Percentiles rank a stretch among this genome's conserved stretches.
phyloP scores from a whole-genome alignment of 2,113 vertebrate species.

The Caretta caretta region DNA sequence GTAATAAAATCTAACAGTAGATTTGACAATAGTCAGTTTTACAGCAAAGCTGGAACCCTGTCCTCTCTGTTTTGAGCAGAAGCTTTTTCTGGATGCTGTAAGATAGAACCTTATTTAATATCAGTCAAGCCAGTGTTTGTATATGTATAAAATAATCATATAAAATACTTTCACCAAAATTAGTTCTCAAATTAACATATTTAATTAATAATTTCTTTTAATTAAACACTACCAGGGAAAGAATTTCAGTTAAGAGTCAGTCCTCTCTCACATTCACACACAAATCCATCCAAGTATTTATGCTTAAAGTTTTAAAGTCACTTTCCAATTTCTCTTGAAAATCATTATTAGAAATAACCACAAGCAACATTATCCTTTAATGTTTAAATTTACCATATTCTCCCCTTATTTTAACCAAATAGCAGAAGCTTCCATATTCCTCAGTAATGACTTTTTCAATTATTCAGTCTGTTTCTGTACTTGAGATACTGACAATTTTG shows the following conservation, averaged over 20 bases:
- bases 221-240: neutral
- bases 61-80: neutral
- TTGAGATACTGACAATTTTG: rapidly evolving
- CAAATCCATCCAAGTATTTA: neutral
- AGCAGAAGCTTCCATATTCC: neutral
- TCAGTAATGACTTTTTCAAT: neutral
- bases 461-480: neutral
- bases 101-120: neutral
- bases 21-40: rapidly evolving
- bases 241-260: rapidly evolving
- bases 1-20: rapidly evolving
- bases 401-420: neutral
- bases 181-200: neutral
- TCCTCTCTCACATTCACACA: neutral
- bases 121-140: rapidly evolving
- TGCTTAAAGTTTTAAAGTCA: neutral
- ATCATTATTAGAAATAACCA: neutral
- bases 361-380: neutral
- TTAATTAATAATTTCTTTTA: neutral
- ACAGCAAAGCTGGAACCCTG: neutral
- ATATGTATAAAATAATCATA: neutral
- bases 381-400: neutral
- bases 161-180: rapidly evolving
- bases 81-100: neutral
- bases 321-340: neutral